Evolutionary conservation across 2,797 vertebrate genomes (phyloP), one percentile per base, ranked within the genome.

Genomic region (Rhinichthys osculus): DNA sequence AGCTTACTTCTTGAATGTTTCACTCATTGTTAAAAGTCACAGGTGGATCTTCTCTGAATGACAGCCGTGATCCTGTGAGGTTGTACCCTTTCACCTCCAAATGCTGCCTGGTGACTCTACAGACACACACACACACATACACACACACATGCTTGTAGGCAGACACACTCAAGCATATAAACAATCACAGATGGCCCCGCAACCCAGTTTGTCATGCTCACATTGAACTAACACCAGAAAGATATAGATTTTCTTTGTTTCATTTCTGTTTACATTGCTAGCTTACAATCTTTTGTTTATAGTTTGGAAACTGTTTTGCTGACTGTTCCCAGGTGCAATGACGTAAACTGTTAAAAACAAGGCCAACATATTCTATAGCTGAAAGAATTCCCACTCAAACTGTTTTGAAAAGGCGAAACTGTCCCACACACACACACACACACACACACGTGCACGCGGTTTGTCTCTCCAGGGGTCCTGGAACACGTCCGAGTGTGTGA

Each of bases 11-110:
- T 42, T 16, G 23, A 78, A 85, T 83, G 81, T 83, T 73, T 66
- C 35, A 30, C 35, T 92, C 92, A 85, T 88, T 91, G 52, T 73
- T 4, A 91, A 79, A 91, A 85, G 88, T 89, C 84, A 85, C 83
- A 79, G 82, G 64, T 83, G 89, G 86, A 92, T 89, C 89, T 82
- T 80, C 74, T 88, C 23, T 85, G 72, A 87, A 90, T 93, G 90
- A 92, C 93, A 92, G 88, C 44, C 83, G 10, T 90, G 92, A 92
- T 95, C 91, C 93, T 89, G 87, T 85, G 89, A 93, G 93, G 93
- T 95, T 94, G 94, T 93, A 90, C 86, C 92, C 82, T 85, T 78
- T 84, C 62, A 78, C 86, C 81, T 72, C 87, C 11, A 52, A 87
- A 38, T 64, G 87, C 92, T 93, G 93, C 92, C 93, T 94, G 92